Conservation (phyloP, 2,113 vertebrate species). For the Tragelaphus imberbis region DNA sequence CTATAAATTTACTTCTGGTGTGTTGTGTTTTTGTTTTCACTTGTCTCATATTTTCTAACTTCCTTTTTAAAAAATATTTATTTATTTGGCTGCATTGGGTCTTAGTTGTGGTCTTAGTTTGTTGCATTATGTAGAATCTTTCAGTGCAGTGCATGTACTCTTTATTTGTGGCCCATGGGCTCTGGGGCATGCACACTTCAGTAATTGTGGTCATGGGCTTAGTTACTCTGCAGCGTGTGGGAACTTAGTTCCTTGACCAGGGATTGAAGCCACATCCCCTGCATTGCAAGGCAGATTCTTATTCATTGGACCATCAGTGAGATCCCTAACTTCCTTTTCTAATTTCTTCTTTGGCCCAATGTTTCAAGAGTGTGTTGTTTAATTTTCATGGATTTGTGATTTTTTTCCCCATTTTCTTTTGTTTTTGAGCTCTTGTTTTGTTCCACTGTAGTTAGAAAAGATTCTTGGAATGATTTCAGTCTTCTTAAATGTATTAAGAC, state of each 20-base stretch:
- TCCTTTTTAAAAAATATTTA: neutral
- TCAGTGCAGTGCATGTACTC: neutral
- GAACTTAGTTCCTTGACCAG: neutral
- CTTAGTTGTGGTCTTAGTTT: neutral
- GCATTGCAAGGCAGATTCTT: neutral
- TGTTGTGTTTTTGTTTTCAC: neutral
- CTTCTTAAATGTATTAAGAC: neutral
- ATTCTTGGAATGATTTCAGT: neutral
- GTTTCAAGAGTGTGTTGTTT: neutral
- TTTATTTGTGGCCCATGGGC: neutral
- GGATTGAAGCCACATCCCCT: neutral
- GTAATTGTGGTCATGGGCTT: neutral
- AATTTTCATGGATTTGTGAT: neutral
- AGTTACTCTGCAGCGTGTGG: neutral
- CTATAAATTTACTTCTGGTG: neutral
- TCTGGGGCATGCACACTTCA: neutral
- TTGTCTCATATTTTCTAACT: neutral
- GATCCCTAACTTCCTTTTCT: neutral
- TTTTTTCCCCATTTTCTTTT: neutral
- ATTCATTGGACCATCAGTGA: neutral
- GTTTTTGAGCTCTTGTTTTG: neutral
- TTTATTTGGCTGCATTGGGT: neutral
- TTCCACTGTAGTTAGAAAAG: neutral
- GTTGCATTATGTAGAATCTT: neutral
- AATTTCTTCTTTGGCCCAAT: neutral